phyloP scores from a whole-genome alignment of 1,140 invertebrate genomes.

The Heliconius hewitsoni region DNA sequence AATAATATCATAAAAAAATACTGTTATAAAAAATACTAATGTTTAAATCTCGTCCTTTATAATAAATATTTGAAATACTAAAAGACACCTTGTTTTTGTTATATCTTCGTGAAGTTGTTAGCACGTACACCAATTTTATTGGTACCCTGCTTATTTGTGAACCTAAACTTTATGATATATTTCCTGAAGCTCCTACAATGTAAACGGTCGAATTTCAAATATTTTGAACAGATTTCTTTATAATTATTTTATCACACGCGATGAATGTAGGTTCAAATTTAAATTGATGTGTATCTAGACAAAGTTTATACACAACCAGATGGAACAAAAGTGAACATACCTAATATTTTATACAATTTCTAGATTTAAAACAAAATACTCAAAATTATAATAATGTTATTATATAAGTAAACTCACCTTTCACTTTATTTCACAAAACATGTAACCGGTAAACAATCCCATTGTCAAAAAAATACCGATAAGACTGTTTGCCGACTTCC shows the following conservation, averaged over 20 bases:
- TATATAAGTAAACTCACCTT: slow-evolving; percentile 19
- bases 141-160: slow-evolving; percentile 52
- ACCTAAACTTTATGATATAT: slow-evolving; percentile 38
- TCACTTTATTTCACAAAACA: slow-evolving; percentile 33
- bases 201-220: background rate
- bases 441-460: slow-evolving; percentile 34
- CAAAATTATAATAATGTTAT: slow-evolving; percentile 7
- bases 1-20: too few species aligned
- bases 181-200: slow-evolving; percentile 18
- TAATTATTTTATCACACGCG: too few species aligned
- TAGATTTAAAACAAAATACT: background rate
- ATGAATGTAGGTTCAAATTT: too few species aligned
- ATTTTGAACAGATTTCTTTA: background rate
- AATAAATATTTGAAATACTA: slow-evolving; percentile 20
- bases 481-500: slow-evolving; percentile 44
- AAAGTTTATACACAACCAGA: too few species aligned
- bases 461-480: slow-evolving; percentile 42
- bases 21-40: background rate
- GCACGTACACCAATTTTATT: slow-evolving; percentile 53
- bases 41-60: background rate
- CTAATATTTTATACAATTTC: background rate
- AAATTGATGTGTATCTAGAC: too few species aligned
- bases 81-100: slow-evolving; percentile 45
- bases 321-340: too few species aligned
- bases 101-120: slow-evolving; percentile 54